phyloP scores from a whole-genome alignment of 2,888 invertebrate species.

The Ypsolopha scabrella region DNA sequence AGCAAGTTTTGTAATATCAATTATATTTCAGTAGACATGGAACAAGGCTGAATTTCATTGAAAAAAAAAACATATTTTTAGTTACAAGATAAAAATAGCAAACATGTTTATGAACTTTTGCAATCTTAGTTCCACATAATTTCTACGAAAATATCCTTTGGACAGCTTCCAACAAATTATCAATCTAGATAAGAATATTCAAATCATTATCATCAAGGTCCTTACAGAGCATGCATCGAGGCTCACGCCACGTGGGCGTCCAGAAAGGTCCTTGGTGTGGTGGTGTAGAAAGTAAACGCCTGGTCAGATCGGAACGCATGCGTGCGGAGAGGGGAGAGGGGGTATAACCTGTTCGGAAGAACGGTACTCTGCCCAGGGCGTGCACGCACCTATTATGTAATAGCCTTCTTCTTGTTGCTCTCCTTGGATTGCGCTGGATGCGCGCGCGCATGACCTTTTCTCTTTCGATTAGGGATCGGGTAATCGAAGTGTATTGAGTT shows the following conservation, averaged over 20 bases:
- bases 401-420: conserved; percentile 57
- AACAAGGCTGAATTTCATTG: no score
- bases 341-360: conserved; percentile 58
- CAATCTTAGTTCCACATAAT: no score
- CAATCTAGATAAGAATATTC: no score
- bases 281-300: conserved; percentile 66
- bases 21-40: no score
- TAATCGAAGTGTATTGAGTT: background rate
- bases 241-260: conserved; percentile 10
- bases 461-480: background rate
- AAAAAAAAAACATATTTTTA: no score
- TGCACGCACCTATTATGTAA: conserved; percentile 64
- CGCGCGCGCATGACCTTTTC: conserved; percentile 13
- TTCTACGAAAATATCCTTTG: no score
- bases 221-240: background rate
- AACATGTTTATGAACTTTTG: no score
- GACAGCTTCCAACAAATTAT: no score
- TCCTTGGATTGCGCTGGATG: conserved; percentile 28
- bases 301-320: conserved; percentile 29
- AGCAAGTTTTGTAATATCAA: no score
- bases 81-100: no score
- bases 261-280: conserved; percentile 60
- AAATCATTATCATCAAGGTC: no score
- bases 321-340: conserved; percentile 29
- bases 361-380: conserved; percentile 55